Evolutionary conservation across 2,888 invertebrate genomes (phyloP), one percentile per base, ranked within the genome.

Genomic region (Amphimallon solstitiale): DNA sequence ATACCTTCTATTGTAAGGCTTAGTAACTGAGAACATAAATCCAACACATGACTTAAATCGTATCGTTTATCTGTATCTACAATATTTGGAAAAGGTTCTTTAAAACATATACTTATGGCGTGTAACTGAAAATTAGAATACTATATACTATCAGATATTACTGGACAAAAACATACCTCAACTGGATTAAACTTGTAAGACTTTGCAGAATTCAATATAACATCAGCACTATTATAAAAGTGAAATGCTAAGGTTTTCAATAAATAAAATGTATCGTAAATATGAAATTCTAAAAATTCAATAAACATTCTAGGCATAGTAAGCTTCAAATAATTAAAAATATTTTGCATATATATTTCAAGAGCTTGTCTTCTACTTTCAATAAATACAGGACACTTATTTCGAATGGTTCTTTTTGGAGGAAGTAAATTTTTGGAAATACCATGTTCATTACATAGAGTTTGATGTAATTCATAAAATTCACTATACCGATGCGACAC

Each of bases 321-420:
- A 72, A 90, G 86, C 71, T 90, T 90, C 69, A 95, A 84, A 77
- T 91, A 91, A 69, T 87, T 88, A 51, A 95, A 87, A 9, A 95
- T 86, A 71, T 89, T 90, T 75, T 88, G 89, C 51, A 97, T 84
- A 82, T 98, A 98, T 52, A 87, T 86, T 80, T 94, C 92, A 40
- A 98, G 84, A 12, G 90, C 93, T 70, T 88, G 86, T 66, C 93
- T 88, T 61, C 97, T 87, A 75, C 91, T 92, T 77, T 94, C 93
- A 1, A 98, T 86, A 79, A 98, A 98, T 63, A 89, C 86, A 0
- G 94, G 93, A 70, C 93, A 92, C 81, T 92, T 93, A 78, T 96
- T 97, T 0, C 97, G 91, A 74, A 97, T 91, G 2, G 95, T 86
- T 84, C 96, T 97, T 82, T 98, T 98, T 0, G 95, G 95, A 9